phyloP scores from a whole-genome alignment of 2,113 vertebrate genomes.

The Microtus ochrogaster region DNA sequence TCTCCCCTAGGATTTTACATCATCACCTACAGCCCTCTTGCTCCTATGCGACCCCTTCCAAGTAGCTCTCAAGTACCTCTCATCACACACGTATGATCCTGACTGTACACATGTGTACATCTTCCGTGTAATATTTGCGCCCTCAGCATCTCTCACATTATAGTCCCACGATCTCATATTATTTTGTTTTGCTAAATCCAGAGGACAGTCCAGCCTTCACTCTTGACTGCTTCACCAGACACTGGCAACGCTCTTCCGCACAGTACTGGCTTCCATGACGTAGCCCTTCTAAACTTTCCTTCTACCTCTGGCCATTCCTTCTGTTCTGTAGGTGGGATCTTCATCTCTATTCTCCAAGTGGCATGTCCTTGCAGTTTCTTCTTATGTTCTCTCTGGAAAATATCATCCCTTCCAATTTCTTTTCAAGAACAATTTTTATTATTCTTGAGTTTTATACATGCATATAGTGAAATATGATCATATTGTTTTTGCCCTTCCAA shows the following conservation, averaged over 20 bases:
- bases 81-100: background rate
- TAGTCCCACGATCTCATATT: background rate
- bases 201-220: background rate
- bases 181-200: conserved; percentile 2
- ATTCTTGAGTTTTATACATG: background rate
- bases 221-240: background rate
- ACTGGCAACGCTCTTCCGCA: background rate
- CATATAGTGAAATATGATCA: background rate
- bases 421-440: background rate
- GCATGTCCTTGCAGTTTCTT: background rate
- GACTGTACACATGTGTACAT: background rate
- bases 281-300: background rate
- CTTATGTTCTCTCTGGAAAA: background rate
- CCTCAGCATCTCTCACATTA: background rate
- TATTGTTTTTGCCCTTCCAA: background rate
- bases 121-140: background rate
- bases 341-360: background rate
- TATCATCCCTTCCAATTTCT: background rate
- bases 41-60: background rate
- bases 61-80: background rate
- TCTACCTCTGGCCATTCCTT: background rate
- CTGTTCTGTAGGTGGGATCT: background rate
- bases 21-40: background rate
- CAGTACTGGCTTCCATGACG: background rate
- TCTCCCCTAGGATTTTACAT: background rate